Evolutionary conservation across 2,797 vertebrate genomes (phyloP), one percentile per base, ranked within the genome.

Genomic region (Setipinna tenuifilis): DNA sequence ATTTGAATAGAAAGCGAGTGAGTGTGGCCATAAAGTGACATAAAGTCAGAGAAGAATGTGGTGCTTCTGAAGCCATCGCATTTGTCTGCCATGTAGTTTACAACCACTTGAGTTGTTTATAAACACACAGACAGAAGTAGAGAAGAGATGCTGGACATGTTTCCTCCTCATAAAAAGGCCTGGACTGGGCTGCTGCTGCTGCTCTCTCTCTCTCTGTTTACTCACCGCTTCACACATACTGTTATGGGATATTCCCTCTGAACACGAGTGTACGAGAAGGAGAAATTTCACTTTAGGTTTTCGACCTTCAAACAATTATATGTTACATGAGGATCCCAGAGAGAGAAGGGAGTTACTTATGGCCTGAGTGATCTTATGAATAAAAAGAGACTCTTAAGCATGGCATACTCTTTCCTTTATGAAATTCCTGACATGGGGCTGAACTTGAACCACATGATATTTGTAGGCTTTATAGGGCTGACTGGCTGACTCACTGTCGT

Each of bases 41-140:
- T 11, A 16, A 35, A 31, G 31, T 78, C 71, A 41, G 19, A 7
- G 71, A 12, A 28, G 28, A 28, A 31, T 6, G 65, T 25, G 31
- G 65, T 28, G 12, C 65, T 16, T 62, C 61, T 9, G 25, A 25
- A 68, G 65, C 65, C 28, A 23, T 23, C 12, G 65, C 25, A 68
- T 68, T 68, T 28, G 65, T 68, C 65, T 28, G 25, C 65, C 65
- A 31, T 68, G 65, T 68, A 14, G 65, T 68, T 68, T 68, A 68
- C 65, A 68, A 68, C 3, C 65, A 68, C 65, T 68, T 68, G 65
- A 68, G 65, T 23, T 28, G 65, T 68, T 68, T 68, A 68, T 68
- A 68, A 68, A 68, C 65, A 68, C 25, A n/a, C 31, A 14, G 65
- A 16, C 65, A 16, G 65, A 31, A 9, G 65, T 16, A 68, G 25